Evolutionary conservation across 2,113 vertebrate genomes (phyloP), one percentile per base, ranked within the genome.

Genomic region (Chaetops frenatus): DNA sequence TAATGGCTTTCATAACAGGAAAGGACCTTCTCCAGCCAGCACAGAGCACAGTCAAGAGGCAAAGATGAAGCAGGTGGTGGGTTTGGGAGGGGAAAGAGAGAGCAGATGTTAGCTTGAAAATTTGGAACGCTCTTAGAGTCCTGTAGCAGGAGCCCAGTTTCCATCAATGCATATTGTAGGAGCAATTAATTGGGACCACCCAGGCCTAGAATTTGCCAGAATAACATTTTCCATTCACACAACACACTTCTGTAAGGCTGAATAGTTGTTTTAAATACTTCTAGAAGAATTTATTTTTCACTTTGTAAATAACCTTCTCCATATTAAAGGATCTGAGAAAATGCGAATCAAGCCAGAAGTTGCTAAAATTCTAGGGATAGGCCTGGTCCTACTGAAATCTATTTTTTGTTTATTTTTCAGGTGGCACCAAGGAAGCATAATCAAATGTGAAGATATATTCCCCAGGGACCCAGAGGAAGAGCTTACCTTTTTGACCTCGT

Each of bases 401-500:
- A 1, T 17, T 10, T 69, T 64, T 54, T 44, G 9, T 51, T 47
- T 29, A 22, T 42, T 92, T 70, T 67, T 45, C 35, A 48, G 12
- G 18, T 13, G 51, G 36, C 45, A 76, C 6, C 56, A 57, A 64
- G 5, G 29, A 25, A 62, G 2, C 20, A 29, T 3, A 21, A 65
- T 23, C 14, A 45, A 31, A 67, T 22, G 19, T 45, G 14, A 65
- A 33, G 10, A 31, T 1, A 1, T 3, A 31, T 44, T 44, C 7
- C 17, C 12, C 51, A 40, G 38, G 12, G 6, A 72, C 10, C 22
- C 18, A 57, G 62, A 54, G 57, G 60, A 42, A 15, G 6, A 27
- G 8, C 97, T 98, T 97, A 99, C 99, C 99, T 99, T 99, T 93
- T 99, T 99, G 88, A 99, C 99, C 96, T 99, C 99, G 0, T 99